phyloP scores from a whole-genome alignment of 2,888 invertebrate genomes.

The Phania funesta region DNA sequence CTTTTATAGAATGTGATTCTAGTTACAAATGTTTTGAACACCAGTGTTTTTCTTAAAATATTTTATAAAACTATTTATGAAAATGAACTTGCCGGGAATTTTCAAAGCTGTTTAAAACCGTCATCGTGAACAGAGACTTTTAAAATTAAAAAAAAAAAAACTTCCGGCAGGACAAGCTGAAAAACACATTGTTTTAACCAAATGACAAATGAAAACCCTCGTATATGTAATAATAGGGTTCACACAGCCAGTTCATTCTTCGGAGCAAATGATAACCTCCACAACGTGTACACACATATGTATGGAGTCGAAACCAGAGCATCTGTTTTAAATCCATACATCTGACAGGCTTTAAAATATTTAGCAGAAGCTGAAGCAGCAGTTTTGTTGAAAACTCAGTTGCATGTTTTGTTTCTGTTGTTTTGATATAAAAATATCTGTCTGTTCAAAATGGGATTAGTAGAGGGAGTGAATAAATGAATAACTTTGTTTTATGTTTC shows the following conservation, averaged over 20 bases:
- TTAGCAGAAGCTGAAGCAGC: constrained; percentile 24
- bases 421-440: constrained; percentile 1
- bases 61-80: too few relatives aligned
- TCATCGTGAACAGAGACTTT: too few relatives aligned
- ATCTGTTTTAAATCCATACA: constrained; percentile 55
- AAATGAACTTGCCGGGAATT: too few relatives aligned
- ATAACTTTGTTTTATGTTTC: neutral
- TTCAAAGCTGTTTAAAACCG: too few relatives aligned
- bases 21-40: too few relatives aligned
- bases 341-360: constrained; percentile 47
- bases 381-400: constrained; percentile 29
- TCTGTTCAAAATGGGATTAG: constrained; percentile 18
- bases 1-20: too few relatives aligned
- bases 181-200: neutral
- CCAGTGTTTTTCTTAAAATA: too few relatives aligned
- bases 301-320: constrained; percentile 36
- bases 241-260: neutral
- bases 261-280: neutral
- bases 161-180: too few relatives aligned
- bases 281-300: neutral
- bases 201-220: neutral
- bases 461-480: neutral
- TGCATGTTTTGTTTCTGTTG: constrained; percentile 25
- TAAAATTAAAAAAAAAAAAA: too few relatives aligned
- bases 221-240: neutral